Base-by-base conservation (phyloP, 2,797 vertebrate species). In the Tapirus indicus region DNA sequence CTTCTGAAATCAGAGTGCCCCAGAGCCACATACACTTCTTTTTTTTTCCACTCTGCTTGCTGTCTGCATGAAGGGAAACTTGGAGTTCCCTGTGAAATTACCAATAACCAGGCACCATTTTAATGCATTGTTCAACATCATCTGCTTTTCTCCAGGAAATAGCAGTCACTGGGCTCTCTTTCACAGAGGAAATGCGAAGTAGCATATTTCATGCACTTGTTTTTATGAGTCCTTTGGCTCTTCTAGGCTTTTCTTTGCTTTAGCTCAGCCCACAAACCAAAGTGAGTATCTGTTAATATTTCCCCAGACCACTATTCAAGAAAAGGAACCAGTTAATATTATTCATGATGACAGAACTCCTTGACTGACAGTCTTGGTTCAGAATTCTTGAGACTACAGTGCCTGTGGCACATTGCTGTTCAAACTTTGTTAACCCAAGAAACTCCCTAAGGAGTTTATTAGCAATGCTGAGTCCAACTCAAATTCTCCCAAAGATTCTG, bases 181-280 rank as follows among this genome's bases (percentile, higher is more conserved):
- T 86, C 83, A 49, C 11, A 16, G 72, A 12, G 25, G 38, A 95
- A 60, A 84, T 6, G 47, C 0, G 54, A 95, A 44, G 69, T 18
- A 91, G 58, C 60, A 5, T 44, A 74, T 75, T 91, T 91, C 78
- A 66, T 35, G 62, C 38, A 20, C 69, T 93, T 94, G 72, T 80
- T 94, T 96, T 97, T 86, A 88, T 84, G 95, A 97, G 96, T 58
- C 86, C 52, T 97, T 88, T 93, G 92, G 64, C 92, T 92, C 77
- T 64, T 91, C 47, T 23, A 25, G 72, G 35, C 18, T 89, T 88
- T 75, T 66, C 92, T 96, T 74, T 75, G 13, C 68, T 89, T 89
- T 58, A 44, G 35, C 20, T 86, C 88, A 95, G 49, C 35, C 74
- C 93, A 80, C 96, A 96, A 89, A 89, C 91, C 74, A 60, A 83